Evolutionary conservation across 2,888 invertebrate species (phyloP).

Genomic region (Drosophila quinaria): DNA sequence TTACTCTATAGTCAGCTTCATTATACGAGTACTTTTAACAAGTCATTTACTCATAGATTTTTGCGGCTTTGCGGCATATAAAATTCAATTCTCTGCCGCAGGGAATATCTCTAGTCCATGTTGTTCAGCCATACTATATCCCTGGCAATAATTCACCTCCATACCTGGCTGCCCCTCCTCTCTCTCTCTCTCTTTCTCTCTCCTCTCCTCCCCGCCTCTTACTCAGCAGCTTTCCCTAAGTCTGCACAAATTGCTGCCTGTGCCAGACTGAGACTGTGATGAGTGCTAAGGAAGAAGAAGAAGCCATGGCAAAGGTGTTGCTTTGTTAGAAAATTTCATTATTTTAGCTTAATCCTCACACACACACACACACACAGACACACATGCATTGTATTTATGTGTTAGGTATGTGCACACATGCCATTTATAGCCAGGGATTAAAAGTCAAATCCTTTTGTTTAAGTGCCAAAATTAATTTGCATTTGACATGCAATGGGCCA

Average conservation of each 20-base stretch:
- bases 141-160: slow-evolving; percentile 20
- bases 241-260: slow-evolving; percentile 70
- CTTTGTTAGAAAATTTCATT: slow-evolving; percentile 80
- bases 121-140: slow-evolving; percentile 23
- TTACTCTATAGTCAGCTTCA: slow-evolving; percentile 6
- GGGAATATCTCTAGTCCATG: slow-evolving; percentile 31
- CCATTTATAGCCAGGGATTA: slow-evolving; percentile 82
- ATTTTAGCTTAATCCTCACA: slow-evolving; percentile 75
- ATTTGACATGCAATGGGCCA: slow-evolving; percentile 78
- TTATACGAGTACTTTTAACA: neutral
- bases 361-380: slow-evolving; percentile 28
- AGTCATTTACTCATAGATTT: slow-evolving; percentile 18
- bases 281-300: slow-evolving; percentile 24
- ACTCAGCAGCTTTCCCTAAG: slow-evolving; percentile 32
- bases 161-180: neutral
- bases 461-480: slow-evolving; percentile 80
- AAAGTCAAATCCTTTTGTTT: slow-evolving; percentile 80
- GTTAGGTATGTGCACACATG: slow-evolving; percentile 71
- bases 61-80: slow-evolving; percentile 14
- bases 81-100: slow-evolving; percentile 16
- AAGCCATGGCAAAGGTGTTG: slow-evolving; percentile 69
- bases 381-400: slow-evolving; percentile 54
- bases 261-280: slow-evolving; percentile 65
- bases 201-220: neutral
- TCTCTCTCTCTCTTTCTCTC: neutral